Evolutionary conservation across 1,140 invertebrate genomes (phyloP), one percentile per base, ranked within the genome.

Genomic region (Drosophila pachea): DNA sequence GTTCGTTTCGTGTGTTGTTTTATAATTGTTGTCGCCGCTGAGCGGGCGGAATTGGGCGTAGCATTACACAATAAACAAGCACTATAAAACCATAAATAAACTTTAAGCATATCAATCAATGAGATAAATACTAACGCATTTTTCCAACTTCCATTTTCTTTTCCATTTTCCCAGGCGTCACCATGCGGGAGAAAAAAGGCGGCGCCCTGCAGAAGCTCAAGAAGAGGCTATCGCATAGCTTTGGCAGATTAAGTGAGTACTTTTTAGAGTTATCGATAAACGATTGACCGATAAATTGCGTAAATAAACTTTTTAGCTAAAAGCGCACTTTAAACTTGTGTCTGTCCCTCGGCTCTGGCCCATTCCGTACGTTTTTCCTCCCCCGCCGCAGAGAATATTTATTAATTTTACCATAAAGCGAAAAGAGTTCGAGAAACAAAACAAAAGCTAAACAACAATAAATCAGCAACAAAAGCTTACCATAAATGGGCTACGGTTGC

Each of bases 211-310:
- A 97, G 90, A 96, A 96, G 91, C 92, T 97, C 82, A 95, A 95
- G 91, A 96, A 96, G 91, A 93, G 95, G 89, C 93, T 97, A 82
- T 96, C 95, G 84, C 94, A 96, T 90, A 96, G 95, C 91, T 97
- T 97, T 90, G 95, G 95, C 90, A 93, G 95, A 93, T 92, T 97
- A 91, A 95, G 95, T 97, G 92, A 96, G 95, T 95, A 90, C 3
- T 22, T 3, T 3, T 1, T 4, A 22, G 35, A 48, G 36, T 31
- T 50, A 62, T 49, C 45, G 62, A 56, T 65, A 55, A 35, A 50
- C 4, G 12, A 22, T 22, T 14, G 5, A 52, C 5, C 49, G 49
- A 50, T 50, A 33, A 32, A 12, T 50, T 49, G 33, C 7, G 32
- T 49, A 45, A 12, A 2, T 5, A 45, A 45, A 3, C 12, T 45